Evolutionary conservation across 2,113 vertebrate genomes (phyloP), one percentile per base, ranked within the genome.

Genomic region (Paramormyrops kingsleyae): DNA sequence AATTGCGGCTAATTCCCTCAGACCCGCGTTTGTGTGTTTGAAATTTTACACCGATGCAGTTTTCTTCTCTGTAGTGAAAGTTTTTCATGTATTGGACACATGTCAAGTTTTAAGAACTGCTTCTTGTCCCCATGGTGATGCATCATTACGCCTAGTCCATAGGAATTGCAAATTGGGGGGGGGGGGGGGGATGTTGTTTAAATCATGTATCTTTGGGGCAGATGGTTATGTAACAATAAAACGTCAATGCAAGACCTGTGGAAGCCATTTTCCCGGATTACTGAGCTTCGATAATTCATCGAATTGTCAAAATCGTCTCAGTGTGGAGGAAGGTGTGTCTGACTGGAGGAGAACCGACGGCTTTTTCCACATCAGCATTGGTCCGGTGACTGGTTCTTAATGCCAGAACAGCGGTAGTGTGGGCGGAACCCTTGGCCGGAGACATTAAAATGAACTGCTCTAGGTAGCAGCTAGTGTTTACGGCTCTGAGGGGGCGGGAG

Each of bases 391-490:
- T 7, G 56, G 56, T 9, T n/a, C 24, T 62, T 62, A 62, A 62
- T 62, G 21, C 56, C 56, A n/a, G 21, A 13, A n/a, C 21, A 44
- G 44, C 44, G 24, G 46, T 47, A 49, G 42, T 85, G 42, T 44
- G 10, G 42, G 42, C 4, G 10, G 10, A 13, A 24, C 83, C 17
- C 21, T 49, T 53, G 6, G 8, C 42, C 7, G 35, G 74, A 17
- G 35, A 39, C 42, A 46, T 89, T 87, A 52, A 42, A 83, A 88
- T 31, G 24, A 44, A 77, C 66, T 91, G 59, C 86, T 47, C 70
- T 88, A 89, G 52, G 85, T 85, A 66, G 90, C 42, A 12, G 88
- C 89, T 19, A 87, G 66, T 91, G 86, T 91, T 91, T 91, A 89
- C 53, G 89, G 66, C 44, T 89, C 4, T 13, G 31, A 17, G 70